Conservation (phyloP, 2,797 vertebrate genomes). For the Falco peregrinus region DNA sequence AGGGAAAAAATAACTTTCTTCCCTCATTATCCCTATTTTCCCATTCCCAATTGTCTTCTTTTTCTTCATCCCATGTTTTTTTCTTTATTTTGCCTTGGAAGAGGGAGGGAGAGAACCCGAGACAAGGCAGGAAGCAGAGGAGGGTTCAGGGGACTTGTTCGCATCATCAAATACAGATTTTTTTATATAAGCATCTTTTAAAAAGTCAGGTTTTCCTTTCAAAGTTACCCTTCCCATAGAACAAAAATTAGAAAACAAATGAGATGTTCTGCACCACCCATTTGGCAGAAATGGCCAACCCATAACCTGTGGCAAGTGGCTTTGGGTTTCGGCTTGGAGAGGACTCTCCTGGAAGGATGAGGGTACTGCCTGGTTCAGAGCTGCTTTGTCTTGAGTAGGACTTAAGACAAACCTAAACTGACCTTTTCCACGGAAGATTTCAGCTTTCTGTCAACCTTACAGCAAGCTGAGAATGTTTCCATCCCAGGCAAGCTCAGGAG, state of each 20-base stretch:
- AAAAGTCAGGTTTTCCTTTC: not conserved
- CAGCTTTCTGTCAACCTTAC: not conserved
- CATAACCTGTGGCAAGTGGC: not conserved
- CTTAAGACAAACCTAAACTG: not conserved
- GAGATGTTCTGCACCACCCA: rapidly evolving
- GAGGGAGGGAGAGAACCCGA: not conserved
- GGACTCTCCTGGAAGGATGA: not conserved
- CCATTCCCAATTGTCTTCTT: not conserved
- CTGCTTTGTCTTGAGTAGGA: not conserved
- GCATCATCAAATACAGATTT: not conserved
- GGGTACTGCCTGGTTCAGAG: not conserved
- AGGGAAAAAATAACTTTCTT: not conserved
- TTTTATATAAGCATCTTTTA: not conserved
- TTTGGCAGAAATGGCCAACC: not conserved
- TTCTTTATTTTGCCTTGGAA: not conserved
- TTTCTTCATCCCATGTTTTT: not conserved
- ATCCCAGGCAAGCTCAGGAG: not conserved
- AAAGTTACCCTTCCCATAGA: not conserved
- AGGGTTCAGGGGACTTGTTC: not conserved
- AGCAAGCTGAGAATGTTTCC: not conserved
- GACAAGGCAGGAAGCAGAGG: not conserved
- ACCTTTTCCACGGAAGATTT: not conserved
- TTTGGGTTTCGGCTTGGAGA: not conserved
- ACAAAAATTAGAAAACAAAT: not conserved
- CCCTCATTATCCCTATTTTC: not conserved